A percentile compares a stretch with the other conserved stretches of the same genome.
phyloP scores from a whole-genome alignment of 2,888 invertebrate species.

The Pilophorus perplexus region DNA sequence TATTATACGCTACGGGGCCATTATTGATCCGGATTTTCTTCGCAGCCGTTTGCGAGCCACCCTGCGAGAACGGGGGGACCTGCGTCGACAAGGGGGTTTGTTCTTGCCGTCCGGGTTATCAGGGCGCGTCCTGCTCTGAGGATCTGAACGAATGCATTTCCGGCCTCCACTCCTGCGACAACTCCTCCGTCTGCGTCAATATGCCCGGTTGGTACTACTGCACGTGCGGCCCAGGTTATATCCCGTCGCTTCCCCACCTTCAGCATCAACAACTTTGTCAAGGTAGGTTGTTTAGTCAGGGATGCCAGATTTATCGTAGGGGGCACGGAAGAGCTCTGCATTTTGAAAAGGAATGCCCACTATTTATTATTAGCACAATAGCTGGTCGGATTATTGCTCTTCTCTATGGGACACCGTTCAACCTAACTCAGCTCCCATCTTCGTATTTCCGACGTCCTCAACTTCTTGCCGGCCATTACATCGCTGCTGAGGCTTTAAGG shows the following conservation, averaged over 20 bases:
- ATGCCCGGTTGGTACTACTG: slow-evolving; percentile 89
- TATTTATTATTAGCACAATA: too few species aligned
- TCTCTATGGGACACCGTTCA: too few species aligned
- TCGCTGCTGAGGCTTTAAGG: too few species aligned
- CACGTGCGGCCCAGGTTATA: slow-evolving; percentile 75
- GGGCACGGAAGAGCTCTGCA: too few species aligned
- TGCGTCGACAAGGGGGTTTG: slow-evolving; percentile 76
- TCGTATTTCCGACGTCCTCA: too few species aligned
- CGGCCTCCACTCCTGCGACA: slow-evolving; percentile 68
- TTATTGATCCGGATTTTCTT: not conserved
- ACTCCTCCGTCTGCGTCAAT: slow-evolving; percentile 75
- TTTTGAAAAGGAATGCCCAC: too few species aligned
- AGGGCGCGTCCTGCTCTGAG: slow-evolving; percentile 77
- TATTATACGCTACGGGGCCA: too few species aligned
- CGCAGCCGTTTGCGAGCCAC: slow-evolving; percentile 76
- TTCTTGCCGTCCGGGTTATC: slow-evolving; percentile 76
- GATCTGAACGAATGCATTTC: slow-evolving; percentile 82
- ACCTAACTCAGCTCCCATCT: too few species aligned
- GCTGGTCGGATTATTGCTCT: too few species aligned
- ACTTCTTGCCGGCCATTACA: too few species aligned
- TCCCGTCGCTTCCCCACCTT: slow-evolving; percentile 54
- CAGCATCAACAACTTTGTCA: slow-evolving; percentile 55
- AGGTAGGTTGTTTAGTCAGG: too few species aligned
- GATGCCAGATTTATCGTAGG: too few species aligned
- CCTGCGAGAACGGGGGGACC: slow-evolving; percentile 79